phyloP scores from a whole-genome alignment of 2,888 invertebrate genomes.

The Pristionchus fissidentatus region DNA sequence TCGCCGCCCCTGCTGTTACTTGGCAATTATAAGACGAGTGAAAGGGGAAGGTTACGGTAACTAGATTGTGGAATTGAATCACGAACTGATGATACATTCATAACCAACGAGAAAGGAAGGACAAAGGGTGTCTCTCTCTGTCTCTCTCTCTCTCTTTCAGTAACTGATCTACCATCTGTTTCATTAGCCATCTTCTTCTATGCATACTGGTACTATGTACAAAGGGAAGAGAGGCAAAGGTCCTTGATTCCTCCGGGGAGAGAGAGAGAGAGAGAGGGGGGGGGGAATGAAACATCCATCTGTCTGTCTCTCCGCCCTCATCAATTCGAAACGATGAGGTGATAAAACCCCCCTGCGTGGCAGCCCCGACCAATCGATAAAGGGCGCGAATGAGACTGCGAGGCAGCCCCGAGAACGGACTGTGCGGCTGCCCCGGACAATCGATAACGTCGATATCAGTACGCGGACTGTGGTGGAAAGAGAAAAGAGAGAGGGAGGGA shows the following conservation, averaged over 20 bases:
- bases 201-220: slow-evolving; percentile 19
- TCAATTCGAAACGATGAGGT: slow-evolving; percentile 17
- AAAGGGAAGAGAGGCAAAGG: not conserved
- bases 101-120: not conserved
- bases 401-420: too few species aligned
- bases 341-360: not conserved
- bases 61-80: not conserved
- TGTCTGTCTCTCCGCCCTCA: slow-evolving; percentile 19
- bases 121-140: too few species aligned
- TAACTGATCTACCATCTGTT: slow-evolving; percentile 35
- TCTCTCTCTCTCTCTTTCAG: too few species aligned
- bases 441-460: slow-evolving; percentile 6
- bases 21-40: not conserved
- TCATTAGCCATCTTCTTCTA: slow-evolving; percentile 1
- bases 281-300: slow-evolving; percentile 27
- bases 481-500: not conserved
- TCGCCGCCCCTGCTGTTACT: not conserved
- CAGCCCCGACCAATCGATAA: not conserved
- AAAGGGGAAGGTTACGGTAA: not conserved
- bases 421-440: too few species aligned
- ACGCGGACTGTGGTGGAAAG: too few species aligned
- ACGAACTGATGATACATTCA: not conserved
- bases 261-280: not conserved
- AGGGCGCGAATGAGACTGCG: too few species aligned
- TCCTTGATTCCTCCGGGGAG: slow-evolving; percentile 23